These are phyloP conservation scores for Epirrhoe alternata DNA, from an alignment of 2,888 invertebrate genomes.

Conservation along the genomic window DNA sequence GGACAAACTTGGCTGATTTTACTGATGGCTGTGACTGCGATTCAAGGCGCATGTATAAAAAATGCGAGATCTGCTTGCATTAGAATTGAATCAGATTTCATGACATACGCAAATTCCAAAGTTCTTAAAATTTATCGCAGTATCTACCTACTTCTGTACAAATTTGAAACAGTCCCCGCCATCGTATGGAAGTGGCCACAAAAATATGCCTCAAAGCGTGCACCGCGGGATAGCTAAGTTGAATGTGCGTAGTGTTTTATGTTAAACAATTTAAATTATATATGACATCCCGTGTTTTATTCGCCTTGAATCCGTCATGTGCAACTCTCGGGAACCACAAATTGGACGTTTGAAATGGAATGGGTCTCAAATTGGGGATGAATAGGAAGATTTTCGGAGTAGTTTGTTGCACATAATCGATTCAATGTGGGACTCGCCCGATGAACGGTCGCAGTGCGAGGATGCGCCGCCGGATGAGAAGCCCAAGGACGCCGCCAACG, in stretches of 20 bases:
- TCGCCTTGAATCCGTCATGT: constrained; percentile 86
- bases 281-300: constrained; percentile 86
- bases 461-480: constrained; percentile 70
- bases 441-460: constrained; percentile 85
- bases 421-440: constrained; percentile 86
- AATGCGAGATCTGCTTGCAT: background rate
- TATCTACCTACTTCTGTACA: no score
- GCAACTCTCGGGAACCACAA: constrained; percentile 75
- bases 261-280: constrained; percentile 82
- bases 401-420: constrained; percentile 86
- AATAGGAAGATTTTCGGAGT: constrained; percentile 85
- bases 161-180: constrained; percentile 13
- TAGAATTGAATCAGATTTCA: background rate
- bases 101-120: background rate
- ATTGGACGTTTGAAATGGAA: constrained; percentile 62
- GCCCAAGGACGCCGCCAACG: constrained; percentile 70
- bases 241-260: constrained; percentile 81
- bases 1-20: constrained; percentile 2
- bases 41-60: background rate
- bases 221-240: constrained; percentile 63
- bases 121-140: background rate
- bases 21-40: constrained; percentile 20
- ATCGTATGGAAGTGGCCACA: constrained; percentile 17
- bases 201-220: constrained; percentile 36
- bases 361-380: constrained; percentile 62